Evolutionary conservation across 2,113 vertebrate genomes (phyloP).

Genomic region (Triplophysa siluroides): DNA sequence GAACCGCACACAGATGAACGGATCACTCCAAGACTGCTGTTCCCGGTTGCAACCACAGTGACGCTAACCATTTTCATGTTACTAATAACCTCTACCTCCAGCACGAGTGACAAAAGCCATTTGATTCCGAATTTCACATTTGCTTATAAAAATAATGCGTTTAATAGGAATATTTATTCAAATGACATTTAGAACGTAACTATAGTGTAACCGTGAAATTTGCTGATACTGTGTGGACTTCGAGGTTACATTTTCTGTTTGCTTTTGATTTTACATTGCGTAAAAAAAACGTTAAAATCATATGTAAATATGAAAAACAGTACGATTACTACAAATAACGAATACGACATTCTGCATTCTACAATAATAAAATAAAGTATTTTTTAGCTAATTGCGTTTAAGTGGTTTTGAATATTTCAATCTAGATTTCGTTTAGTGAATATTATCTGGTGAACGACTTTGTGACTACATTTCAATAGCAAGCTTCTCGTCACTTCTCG

Average conservation of each 20-base stretch:
- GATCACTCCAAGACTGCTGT: conserved; percentile 62
- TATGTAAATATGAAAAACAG: too few species aligned
- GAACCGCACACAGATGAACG: conserved; percentile 53
- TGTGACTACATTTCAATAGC: not conserved
- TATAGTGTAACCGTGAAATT: too few species aligned
- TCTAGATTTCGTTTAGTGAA: too few species aligned
- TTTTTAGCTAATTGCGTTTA: not conserved
- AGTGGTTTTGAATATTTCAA: not conserved
- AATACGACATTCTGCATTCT: too few species aligned
- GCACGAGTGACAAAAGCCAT: not conserved
- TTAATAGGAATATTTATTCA: not conserved
- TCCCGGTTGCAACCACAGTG: conserved; percentile 66
- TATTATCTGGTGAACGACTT: not conserved
- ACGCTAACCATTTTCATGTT: conserved; percentile 60
- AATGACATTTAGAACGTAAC: not conserved
- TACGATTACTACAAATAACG: too few species aligned
- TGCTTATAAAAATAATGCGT: not conserved
- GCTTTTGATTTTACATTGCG: too few species aligned
- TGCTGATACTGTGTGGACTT: too few species aligned
- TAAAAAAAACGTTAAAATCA: too few species aligned
- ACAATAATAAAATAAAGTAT: too few species aligned
- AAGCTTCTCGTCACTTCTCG: not conserved
- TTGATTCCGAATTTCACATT: not conserved
- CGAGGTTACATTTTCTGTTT: too few species aligned
- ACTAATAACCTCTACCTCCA: conserved; percentile 71